Conservation (phyloP, 2,888 invertebrate genomes). For the Eugnorisma glareosa region DNA sequence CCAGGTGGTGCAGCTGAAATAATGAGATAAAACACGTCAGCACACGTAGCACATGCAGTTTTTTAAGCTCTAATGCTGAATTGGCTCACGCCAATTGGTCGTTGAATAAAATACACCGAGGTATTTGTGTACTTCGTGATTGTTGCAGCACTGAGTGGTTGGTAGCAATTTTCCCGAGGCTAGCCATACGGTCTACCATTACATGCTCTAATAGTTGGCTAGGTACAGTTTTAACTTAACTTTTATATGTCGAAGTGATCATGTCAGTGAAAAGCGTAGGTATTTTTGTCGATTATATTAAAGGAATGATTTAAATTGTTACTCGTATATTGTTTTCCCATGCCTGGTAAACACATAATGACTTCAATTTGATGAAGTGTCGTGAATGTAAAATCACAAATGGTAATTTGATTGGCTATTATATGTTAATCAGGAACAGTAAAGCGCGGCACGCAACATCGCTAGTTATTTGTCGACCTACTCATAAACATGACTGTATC, state of each 20-base stretch:
- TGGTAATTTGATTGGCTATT: constrained; percentile 81
- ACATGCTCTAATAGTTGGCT: constrained; percentile 80
- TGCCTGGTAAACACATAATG: constrained; percentile 71
- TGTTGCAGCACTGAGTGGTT: constrained; percentile 70
- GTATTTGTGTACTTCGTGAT: constrained; percentile 72
- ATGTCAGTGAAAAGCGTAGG: constrained; percentile 29
- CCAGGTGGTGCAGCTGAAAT: constrained; percentile 95
- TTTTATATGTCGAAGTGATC: constrained; percentile 63
- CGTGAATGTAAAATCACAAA: constrained; percentile 77
- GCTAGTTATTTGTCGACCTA: constrained; percentile 65
- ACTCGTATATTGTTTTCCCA: constrained; percentile 70
- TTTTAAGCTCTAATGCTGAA: constrained; percentile 57
- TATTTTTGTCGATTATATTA: constrained; percentile 39
- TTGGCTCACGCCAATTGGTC: constrained; percentile 65
- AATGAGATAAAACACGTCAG: constrained; percentile 58
- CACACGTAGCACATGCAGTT: constrained; percentile 50
- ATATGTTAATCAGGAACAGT: constrained; percentile 82
- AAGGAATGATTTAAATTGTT: constrained; percentile 63
- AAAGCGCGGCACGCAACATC: constrained; percentile 74
- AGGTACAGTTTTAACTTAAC: constrained; percentile 77
- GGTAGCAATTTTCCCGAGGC: constrained; percentile 79
- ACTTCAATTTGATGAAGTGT: constrained; percentile 75
- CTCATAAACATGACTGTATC: constrained; percentile 55
- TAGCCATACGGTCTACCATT: constrained; percentile 78
- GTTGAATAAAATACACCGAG: constrained; percentile 71